Evolutionary conservation across 2,888 invertebrate species (phyloP).

Genomic region (Lepidochitona cinerea): DNA sequence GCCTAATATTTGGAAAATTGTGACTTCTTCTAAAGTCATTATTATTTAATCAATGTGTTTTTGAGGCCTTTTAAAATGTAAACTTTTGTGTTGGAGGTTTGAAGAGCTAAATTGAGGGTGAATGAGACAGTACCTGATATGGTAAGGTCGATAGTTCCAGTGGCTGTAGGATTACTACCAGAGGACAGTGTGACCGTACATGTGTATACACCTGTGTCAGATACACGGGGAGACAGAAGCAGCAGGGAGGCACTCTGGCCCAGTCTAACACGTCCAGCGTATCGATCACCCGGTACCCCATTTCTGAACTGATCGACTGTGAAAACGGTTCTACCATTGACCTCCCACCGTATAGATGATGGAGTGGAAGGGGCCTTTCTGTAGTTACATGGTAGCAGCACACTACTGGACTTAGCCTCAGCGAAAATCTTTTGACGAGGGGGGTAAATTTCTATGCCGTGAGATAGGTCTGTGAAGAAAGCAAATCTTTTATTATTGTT

Average conservation of each 20-base stretch:
- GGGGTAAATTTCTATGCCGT: not conserved
- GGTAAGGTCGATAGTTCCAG: not conserved
- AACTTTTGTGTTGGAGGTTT: too few species aligned
- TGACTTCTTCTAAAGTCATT: too few species aligned
- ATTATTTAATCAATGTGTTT: too few species aligned
- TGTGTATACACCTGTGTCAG: not conserved
- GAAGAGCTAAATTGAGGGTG: too few species aligned
- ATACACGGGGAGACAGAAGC: not conserved
- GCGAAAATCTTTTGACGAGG: not conserved
- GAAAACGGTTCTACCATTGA: not conserved
- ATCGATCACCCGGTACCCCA: not conserved
- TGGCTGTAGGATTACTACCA: not conserved
- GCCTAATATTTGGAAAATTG: too few species aligned
- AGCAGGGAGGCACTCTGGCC: not conserved
- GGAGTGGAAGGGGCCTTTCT: not conserved
- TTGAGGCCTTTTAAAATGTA: too few species aligned
- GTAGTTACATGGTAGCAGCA: not conserved
- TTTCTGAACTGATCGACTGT: not conserved
- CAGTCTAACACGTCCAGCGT: not conserved
- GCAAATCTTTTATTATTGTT: too few species aligned
- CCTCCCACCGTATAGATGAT: not conserved
- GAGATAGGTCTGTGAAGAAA: not conserved
- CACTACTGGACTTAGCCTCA: not conserved
- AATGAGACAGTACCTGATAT: too few species aligned
- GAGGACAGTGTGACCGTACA: not conserved